Conservation (phyloP, 2,113 vertebrate species). For the Burhinus bistriatus region DNA sequence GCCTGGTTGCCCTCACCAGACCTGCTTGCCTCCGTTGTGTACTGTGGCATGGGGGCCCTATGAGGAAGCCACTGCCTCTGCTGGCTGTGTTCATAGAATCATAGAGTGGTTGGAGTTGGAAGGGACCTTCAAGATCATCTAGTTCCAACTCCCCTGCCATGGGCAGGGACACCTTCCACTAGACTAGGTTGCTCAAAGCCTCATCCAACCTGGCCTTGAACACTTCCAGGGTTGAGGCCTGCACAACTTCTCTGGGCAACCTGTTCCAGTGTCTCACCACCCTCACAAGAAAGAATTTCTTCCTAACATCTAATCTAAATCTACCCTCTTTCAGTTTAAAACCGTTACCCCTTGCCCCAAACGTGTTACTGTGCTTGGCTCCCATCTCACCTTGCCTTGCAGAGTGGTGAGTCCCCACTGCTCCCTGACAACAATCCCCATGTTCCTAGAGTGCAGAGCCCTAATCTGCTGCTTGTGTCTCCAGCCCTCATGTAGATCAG, state of each 20-base stretch:
- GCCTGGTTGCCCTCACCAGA: background rate
- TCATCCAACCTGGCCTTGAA: background rate
- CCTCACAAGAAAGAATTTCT: background rate
- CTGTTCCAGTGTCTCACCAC: background rate
- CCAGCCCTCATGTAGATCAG: background rate
- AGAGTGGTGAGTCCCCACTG: accelerated
- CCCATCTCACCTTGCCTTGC: background rate
- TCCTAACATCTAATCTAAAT: background rate
- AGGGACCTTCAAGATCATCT: background rate
- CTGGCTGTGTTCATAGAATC: background rate
- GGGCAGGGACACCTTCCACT: background rate
- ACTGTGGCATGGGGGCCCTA: accelerated
- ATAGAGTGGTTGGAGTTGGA: background rate
- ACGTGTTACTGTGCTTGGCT: accelerated
- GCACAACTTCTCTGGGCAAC: background rate
- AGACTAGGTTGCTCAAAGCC: background rate
- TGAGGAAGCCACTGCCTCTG: background rate
- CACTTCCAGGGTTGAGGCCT: background rate
- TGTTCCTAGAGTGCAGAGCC: background rate
- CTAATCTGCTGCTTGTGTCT: background rate
- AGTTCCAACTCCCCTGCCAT: background rate
- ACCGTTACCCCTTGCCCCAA: background rate
- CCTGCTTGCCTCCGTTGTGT: background rate
- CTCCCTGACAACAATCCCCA: background rate
- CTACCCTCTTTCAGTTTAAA: background rate